Evolutionary conservation across 2,113 vertebrate species (phyloP), one percentile per base, ranked within the genome.

Genomic region (Hypanus sabinus): DNA sequence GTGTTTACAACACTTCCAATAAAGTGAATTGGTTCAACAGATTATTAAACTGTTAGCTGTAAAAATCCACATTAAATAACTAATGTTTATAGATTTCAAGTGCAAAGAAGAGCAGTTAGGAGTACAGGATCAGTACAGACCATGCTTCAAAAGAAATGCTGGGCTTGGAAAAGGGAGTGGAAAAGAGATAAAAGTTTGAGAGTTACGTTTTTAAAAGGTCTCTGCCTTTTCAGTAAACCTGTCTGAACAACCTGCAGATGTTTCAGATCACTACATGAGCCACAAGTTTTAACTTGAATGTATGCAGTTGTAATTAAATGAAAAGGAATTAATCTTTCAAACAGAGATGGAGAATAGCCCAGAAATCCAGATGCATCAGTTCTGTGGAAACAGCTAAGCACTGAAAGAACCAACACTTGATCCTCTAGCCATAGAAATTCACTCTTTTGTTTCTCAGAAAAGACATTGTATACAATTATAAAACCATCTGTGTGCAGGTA

Each of bases 251-350:
- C 46, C 91, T 18, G 38, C 22, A 55, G 38, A n/a, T 87, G 57
- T 71, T 92, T 70, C 36, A 38, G 33, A 93, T 93, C 22, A 73
- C 91, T 27, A 7, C 36, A 30, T 30, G 0, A 73, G 33, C 12
- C 10, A 24, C 91, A 93, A 93, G 91, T 93, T 93, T 93, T 75
- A 46, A 93, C 91, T 75, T 93, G 91, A 90, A 33, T 38, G 18
- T 71, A 38, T 4, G 36, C 8, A 36, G 65, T 38, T 38, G 70
- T 55, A 75, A 93, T 33, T 90, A 33, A 60, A 68, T 90, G n/a
- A 62, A 68, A 90, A 33, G 60, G 85, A 65, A 90, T 90, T 88
- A 30, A 68, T 20, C n/a, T 65, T 90, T 62, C 85, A 90, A 46
- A 68, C 14, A n/a, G 11, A 14, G 24, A 36, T 90, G 85, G 33